Percentiles rank a stretch among this genome's conserved stretches.
Evolutionary conservation across 2,888 invertebrate genomes (phyloP).

Genomic region (Falcaria lacertinaria): DNA sequence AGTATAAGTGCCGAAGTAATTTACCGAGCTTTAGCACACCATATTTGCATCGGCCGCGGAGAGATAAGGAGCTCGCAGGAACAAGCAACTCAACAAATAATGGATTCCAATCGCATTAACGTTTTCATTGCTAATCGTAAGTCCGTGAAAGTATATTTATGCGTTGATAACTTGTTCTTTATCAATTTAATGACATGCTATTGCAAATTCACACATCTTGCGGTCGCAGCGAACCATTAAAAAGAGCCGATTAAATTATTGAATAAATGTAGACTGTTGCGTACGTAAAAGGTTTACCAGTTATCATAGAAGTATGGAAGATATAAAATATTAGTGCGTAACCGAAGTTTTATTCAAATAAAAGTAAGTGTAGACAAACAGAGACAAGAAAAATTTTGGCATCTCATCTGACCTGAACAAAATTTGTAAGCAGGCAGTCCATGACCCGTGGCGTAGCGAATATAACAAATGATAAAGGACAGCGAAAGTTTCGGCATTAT

Average conservation of each 20-base stretch:
- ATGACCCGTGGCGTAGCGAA: neutral
- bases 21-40: constrained; percentile 34
- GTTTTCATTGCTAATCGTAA: constrained; percentile 31
- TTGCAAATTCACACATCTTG: neutral
- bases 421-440: neutral
- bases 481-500: constrained; percentile 13
- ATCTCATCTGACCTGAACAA: neutral
- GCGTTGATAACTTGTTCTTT: constrained; percentile 18
- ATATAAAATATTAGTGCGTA: too few species aligned
- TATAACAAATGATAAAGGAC: neutral
- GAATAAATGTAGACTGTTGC: too few species aligned
- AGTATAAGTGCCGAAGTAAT: constrained; percentile 34
- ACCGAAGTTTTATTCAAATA: too few species aligned
- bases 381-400: neutral
- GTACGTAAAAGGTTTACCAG: too few species aligned
- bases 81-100: constrained; percentile 33
- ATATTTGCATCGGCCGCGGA: constrained; percentile 31
- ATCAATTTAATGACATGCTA: neutral
- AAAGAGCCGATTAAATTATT: too few species aligned
- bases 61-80: constrained; percentile 28
- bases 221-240: neutral
- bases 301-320: too few species aligned
- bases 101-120: constrained; percentile 25
- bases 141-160: constrained; percentile 32
- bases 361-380: too few species aligned